These are phyloP conservation scores for Oplegnathus fasciatus DNA, from an alignment of 2,113 vertebrate genomes.

Conservation along the genomic window DNA sequence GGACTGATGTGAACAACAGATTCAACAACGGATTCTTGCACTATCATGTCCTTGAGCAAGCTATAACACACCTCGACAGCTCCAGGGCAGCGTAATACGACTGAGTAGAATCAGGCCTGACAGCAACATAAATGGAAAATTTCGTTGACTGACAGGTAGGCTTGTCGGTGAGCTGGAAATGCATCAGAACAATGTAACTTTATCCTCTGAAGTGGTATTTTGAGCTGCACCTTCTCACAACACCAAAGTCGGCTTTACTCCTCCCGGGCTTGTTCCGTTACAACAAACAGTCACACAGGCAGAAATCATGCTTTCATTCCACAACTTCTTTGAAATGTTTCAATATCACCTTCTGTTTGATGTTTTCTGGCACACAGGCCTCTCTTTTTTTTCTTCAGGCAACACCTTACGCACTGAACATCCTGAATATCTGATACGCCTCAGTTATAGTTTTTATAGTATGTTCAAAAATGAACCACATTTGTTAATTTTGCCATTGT, in stretches of 20 bases:
- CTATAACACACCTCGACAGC: constrained; percentile 51
- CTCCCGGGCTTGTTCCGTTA: constrained; percentile 45
- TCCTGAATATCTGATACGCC: neutral
- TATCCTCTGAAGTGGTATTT: constrained; percentile 51
- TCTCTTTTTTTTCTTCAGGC: neutral
- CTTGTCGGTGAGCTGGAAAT: constrained; percentile 42
- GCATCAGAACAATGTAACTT: constrained; percentile 64
- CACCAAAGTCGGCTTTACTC: constrained; percentile 27
- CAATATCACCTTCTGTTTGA: constrained; percentile 23
- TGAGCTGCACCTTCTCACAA: constrained; percentile 53
- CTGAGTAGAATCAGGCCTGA: constrained; percentile 33
- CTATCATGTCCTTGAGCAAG: constrained; percentile 51
- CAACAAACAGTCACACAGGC: constrained; percentile 40
- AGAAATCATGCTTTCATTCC: constrained; percentile 32
- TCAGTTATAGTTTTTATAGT: neutral
- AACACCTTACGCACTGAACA: neutral
- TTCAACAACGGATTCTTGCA: constrained; percentile 29
- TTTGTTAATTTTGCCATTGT: neutral
- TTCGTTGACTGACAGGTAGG: constrained; percentile 61
- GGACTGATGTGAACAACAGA: constrained; percentile 15
- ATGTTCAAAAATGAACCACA: neutral
- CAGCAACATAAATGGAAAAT: constrained; percentile 51
- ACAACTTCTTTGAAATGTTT: constrained; percentile 21
- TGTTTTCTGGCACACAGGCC: neutral
- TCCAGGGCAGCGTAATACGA: constrained; percentile 36